These are phyloP conservation scores for Mythimna loreyi DNA, from an alignment of 2,888 invertebrate species.

Conservation along the genomic window DNA sequence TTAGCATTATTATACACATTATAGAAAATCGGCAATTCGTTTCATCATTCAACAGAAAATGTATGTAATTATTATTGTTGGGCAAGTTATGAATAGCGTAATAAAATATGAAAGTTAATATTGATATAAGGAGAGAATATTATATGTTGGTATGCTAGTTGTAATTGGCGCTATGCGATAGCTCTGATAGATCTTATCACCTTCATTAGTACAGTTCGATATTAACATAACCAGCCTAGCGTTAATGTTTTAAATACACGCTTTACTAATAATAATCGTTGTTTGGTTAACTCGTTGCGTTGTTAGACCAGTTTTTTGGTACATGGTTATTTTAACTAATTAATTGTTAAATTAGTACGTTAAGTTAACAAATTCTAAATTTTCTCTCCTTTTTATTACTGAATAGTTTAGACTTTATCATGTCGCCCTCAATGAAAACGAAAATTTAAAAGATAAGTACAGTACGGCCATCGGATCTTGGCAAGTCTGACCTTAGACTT, in stretches of 20 bases:
- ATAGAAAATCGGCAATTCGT: conserved; percentile 81
- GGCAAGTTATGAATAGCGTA: conserved; percentile 52
- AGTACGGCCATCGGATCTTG: too few species aligned
- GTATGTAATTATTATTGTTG: conserved; percentile 63
- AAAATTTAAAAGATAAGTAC: conserved; percentile 12
- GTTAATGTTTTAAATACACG: conserved; percentile 55
- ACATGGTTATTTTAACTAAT: too few species aligned
- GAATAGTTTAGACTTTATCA: too few species aligned
- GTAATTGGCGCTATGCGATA: conserved; percentile 65
- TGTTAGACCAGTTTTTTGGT: not conserved
- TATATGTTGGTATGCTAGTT: conserved; percentile 57
- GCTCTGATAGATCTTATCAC: conserved; percentile 65
- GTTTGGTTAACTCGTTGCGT: conserved; percentile 32
- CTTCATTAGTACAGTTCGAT: conserved; percentile 61
- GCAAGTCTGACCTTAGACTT: too few species aligned
- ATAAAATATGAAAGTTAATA: conserved; percentile 63
- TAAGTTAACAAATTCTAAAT: too few species aligned
- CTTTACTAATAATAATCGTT: conserved; percentile 53
- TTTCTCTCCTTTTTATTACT: too few species aligned
- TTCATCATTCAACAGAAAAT: conserved; percentile 73
- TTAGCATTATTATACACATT: conserved; percentile 83
- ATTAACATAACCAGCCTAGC: conserved; percentile 65
- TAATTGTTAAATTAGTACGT: too few species aligned
- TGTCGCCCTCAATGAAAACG: not conserved
- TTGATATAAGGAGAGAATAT: conserved; percentile 62